phyloP scores from a whole-genome alignment of 2,888 invertebrate species.

The Ormia ochracea region DNA sequence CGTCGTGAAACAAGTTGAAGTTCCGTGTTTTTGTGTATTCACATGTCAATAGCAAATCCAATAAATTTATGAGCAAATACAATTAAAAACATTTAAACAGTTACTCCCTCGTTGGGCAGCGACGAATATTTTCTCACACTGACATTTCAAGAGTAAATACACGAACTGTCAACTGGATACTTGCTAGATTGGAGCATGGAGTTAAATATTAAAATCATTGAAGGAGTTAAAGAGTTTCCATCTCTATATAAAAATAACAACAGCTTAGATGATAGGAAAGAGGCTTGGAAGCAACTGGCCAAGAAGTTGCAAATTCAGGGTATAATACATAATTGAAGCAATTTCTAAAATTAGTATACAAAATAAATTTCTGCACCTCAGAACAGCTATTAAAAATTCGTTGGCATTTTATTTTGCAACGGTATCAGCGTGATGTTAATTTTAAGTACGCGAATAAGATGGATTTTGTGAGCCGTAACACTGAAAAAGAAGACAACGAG shows the following conservation, averaged over 20 bases:
- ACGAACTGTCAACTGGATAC: no score
- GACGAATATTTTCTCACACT: no score
- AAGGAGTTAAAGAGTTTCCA: slow-evolving; percentile 64
- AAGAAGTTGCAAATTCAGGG: slow-evolving; percentile 62
- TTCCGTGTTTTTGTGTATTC: no score
- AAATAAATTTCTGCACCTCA: not conserved
- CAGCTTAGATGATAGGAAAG: slow-evolving; percentile 50
- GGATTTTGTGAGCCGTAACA: slow-evolving; percentile 25
- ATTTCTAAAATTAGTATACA: not conserved
- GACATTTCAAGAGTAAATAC: no score
- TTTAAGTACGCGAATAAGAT: slow-evolving; percentile 54
- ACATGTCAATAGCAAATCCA: no score
- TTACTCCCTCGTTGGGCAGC: no score
- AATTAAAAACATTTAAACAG: no score
- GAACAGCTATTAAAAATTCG: slow-evolving; percentile 65
- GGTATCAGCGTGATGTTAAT: slow-evolving; percentile 56
- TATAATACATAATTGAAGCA: not conserved
- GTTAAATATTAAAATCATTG: slow-evolving; percentile 63
- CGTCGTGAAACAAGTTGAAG: no score
- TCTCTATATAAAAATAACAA: slow-evolving; percentile 57
- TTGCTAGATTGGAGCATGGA: slow-evolving; percentile 50
- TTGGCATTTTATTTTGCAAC: slow-evolving; percentile 65
- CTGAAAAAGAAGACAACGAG: not conserved
- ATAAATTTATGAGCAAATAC: no score
- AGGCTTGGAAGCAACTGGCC: slow-evolving; percentile 64